Conservation (phyloP, 2,888 invertebrate species). For the Cryptocheilus praepositus region DNA sequence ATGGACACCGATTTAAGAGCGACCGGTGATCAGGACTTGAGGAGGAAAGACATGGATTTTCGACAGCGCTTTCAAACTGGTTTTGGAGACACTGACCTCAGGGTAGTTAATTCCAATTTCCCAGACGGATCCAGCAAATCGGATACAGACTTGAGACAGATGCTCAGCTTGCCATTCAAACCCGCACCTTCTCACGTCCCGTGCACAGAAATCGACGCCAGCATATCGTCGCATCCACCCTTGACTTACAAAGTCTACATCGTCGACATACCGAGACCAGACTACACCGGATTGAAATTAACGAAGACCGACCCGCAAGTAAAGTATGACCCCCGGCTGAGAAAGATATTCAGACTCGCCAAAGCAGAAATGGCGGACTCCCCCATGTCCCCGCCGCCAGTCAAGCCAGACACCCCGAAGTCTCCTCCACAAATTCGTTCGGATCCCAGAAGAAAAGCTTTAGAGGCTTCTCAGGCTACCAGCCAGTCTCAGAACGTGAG, state of each 20-base stretch:
- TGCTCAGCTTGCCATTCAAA: conserved; percentile 84
- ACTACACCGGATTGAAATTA: conserved; percentile 84
- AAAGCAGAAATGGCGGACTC: conserved; percentile 78
- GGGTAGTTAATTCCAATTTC: conserved; percentile 72
- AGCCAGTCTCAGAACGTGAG: conserved; percentile 49
- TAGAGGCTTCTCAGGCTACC: conserved; percentile 59
- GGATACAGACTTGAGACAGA: conserved; percentile 85
- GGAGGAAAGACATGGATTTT: conserved; percentile 76
- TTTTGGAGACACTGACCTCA: conserved; percentile 82
- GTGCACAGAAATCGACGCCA: conserved; percentile 91
- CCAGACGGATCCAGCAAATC: conserved; percentile 67
- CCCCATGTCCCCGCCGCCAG: conserved; percentile 78
- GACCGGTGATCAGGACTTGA: conserved; percentile 68
- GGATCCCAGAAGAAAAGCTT: conserved; percentile 70
- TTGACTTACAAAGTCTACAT: conserved; percentile 81
- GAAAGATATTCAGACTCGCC: conserved; percentile 84
- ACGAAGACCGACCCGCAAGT: conserved; percentile 83
- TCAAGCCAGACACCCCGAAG: conserved; percentile 74
- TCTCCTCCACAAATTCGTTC: conserved; percentile 69
- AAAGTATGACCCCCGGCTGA: conserved; percentile 84
- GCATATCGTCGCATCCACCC: conserved; percentile 85
- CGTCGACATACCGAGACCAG: conserved; percentile 84
- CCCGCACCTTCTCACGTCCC: conserved; percentile 88
- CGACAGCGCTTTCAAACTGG: conserved; percentile 74
- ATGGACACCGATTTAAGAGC: conserved; percentile 72